phyloP scores from a whole-genome alignment of 2,113 vertebrate species.

The Notarius lentiginosus region DNA sequence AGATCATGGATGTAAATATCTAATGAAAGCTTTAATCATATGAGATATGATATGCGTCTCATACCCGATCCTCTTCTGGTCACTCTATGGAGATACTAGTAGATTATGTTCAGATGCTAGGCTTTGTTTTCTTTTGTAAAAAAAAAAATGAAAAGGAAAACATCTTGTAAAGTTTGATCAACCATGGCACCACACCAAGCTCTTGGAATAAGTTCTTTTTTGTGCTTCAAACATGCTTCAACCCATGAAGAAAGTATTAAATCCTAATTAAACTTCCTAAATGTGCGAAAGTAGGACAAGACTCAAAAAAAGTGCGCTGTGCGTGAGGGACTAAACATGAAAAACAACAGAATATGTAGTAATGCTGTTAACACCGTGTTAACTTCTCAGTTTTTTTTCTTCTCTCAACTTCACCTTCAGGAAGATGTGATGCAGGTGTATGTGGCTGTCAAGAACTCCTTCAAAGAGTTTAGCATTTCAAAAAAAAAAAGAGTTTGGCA shows the following conservation, averaged over 20 bases:
- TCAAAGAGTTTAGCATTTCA: slow-evolving; percentile 25
- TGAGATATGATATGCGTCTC: slow-evolving; percentile 15
- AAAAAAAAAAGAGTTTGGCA: slow-evolving; percentile 41
- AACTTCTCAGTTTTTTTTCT: neutral
- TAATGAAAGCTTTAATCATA: slow-evolving; percentile 48
- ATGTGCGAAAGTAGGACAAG: neutral
- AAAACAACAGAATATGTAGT: neutral
- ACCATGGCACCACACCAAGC: neutral
- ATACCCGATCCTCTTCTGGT: slow-evolving; percentile 2
- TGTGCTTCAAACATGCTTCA: neutral
- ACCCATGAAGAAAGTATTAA: neutral
- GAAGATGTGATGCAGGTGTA: slow-evolving; percentile 4
- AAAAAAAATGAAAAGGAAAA: slow-evolving; percentile 9
- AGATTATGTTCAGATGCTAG: slow-evolving; percentile 4
- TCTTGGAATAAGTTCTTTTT: neutral
- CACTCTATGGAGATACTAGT: slow-evolving; percentile 32
- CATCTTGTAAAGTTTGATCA: slow-evolving; percentile 16
- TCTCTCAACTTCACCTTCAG: neutral
- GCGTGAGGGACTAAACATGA: neutral
- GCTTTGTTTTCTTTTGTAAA: neutral
- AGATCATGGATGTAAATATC: slow-evolving; percentile 44
- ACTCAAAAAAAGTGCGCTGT: neutral
- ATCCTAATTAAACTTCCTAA: neutral
- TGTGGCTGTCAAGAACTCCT: neutral
- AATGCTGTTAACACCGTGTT: neutral